A percentile compares a stretch with the other conserved stretches of the same genome.
Evolutionary conservation across 2,888 invertebrate genomes (phyloP).

Genomic region (Dasysyrphus tricinctus): DNA sequence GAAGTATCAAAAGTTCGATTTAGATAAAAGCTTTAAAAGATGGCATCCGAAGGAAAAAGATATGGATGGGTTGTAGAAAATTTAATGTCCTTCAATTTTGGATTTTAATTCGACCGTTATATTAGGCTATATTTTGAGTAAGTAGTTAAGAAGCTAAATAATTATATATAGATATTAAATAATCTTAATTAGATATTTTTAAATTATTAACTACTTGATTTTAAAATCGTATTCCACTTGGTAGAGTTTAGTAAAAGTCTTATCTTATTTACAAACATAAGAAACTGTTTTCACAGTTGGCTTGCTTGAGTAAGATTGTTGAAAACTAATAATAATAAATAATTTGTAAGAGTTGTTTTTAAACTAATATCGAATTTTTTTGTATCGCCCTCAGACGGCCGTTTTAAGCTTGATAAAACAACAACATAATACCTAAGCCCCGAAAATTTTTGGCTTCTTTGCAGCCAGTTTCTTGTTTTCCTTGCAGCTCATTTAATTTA

Average conservation of each 20-base stretch:
- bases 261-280: neutral
- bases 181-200: neutral
- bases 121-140: neutral
- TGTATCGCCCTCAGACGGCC: neutral
- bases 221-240: neutral
- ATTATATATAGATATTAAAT: neutral
- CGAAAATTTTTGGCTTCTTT: slow-evolving; percentile 28
- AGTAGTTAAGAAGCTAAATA: neutral
- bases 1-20: too few species aligned
- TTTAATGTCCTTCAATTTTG: too few species aligned
- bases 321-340: neutral
- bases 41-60: too few species aligned
- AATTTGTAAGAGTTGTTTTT: slow-evolving; percentile 28
- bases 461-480: slow-evolving; percentile 39
- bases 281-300: slow-evolving; percentile 1
- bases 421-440: slow-evolving; percentile 13
- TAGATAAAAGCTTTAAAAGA: too few species aligned
- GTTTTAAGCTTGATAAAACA: slow-evolving; percentile 29
- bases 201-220: neutral
- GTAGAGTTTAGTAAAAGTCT: slow-evolving; percentile 5
- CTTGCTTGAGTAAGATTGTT: slow-evolving; percentile 1
- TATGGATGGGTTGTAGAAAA: too few species aligned
- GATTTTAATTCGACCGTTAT: neutral
- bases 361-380: slow-evolving; percentile 24
- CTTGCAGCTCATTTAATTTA: slow-evolving; percentile 38